These are phyloP conservation scores for Liasis olivaceus DNA, from an alignment of 2,797 vertebrate species.

Conservation along the genomic window DNA sequence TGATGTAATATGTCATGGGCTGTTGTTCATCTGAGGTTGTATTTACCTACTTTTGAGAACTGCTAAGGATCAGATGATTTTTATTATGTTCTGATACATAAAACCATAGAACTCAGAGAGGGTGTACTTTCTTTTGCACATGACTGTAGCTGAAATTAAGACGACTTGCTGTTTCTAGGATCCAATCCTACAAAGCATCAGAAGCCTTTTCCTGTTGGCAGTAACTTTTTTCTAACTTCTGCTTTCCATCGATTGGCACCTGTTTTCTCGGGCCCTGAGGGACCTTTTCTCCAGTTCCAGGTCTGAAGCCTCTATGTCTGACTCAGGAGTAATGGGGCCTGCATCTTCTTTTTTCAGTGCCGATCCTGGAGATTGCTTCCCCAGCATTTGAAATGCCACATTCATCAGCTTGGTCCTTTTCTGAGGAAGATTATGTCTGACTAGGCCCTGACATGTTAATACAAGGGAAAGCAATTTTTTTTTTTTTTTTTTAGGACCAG, in stretches of 20 bases:
- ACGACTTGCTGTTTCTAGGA: background rate
- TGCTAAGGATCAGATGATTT: too few relatives aligned
- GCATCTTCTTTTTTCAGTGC: background rate
- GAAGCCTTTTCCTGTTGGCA: background rate
- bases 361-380: background rate
- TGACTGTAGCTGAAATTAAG: background rate
- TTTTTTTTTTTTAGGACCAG: background rate
- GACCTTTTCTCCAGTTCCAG: background rate
- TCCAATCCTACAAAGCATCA: background rate
- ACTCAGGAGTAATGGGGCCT: background rate
- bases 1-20: too few relatives aligned
- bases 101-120: too few relatives aligned
- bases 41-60: too few relatives aligned
- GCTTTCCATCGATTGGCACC: background rate
- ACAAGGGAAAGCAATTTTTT: background rate
- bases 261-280: background rate
- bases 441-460: background rate
- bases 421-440: background rate
- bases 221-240: background rate
- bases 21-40: too few relatives aligned
- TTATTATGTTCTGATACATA: too few relatives aligned
- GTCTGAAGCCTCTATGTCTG: background rate
- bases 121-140: too few relatives aligned
- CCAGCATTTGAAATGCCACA: background rate
- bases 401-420: background rate